Conservation (phyloP, 2,797 vertebrate species). For the Graptemys geographica region DNA sequence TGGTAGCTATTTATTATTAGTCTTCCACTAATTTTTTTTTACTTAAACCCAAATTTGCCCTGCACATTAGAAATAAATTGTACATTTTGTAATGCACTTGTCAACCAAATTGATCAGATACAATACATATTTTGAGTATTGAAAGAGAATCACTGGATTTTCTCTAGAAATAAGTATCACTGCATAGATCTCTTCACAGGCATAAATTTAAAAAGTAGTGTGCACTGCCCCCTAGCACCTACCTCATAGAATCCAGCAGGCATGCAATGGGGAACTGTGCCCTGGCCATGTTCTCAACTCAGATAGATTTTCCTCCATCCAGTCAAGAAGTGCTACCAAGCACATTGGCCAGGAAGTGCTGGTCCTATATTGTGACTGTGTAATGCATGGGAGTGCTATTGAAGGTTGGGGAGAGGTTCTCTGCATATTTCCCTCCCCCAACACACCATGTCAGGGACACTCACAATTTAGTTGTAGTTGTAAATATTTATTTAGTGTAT, state of each 20-base stretch:
- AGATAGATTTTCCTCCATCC: slow-evolving; percentile 60
- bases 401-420: background rate
- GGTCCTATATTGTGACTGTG: background rate
- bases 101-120: background rate
- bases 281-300: slow-evolving; percentile 23
- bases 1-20: background rate
- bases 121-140: background rate
- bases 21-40: background rate
- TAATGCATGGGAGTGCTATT: background rate
- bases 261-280: slow-evolving; percentile 34
- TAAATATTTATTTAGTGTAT: background rate
- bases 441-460: background rate
- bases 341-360: slow-evolving; percentile 7
- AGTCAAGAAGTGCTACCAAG: slow-evolving; percentile 35
- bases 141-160: background rate
- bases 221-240: slow-evolving; percentile 79
- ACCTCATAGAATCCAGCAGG: slow-evolving; percentile 61
- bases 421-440: background rate
- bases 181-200: slow-evolving; percentile 20
- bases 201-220: slow-evolving; percentile 57
- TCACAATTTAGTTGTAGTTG: background rate
- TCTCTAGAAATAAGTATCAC: background rate
- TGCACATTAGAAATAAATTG: background rate
- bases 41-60: background rate
- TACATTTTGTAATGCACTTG: background rate